Evolutionary conservation across 2,797 vertebrate genomes (phyloP), one percentile per base, ranked within the genome.

Genomic region (Crenuchus spilurus): DNA sequence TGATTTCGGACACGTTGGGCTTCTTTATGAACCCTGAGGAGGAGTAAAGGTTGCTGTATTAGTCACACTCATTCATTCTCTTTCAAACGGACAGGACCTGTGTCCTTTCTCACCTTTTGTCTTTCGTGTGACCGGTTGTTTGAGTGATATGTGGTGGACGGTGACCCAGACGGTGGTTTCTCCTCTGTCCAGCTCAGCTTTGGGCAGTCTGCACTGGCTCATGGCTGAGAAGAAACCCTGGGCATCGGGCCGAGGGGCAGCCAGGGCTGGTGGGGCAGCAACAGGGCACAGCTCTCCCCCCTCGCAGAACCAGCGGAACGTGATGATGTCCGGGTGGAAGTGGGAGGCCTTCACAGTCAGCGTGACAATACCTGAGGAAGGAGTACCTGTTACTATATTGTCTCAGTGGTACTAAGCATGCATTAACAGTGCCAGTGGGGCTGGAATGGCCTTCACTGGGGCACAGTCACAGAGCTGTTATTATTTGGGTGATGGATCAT

Each of bases 281-380:
- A 93, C 89, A 0, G 93, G 93, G 62, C 90, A 91, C 77, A 94
- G 89, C 82, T 94, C 93, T 0, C 91, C 87, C 0, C 92, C 92
- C 77, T 93, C 83, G 77, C 93, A 94, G 85, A 94, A 94, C 93
- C 93, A 94, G 51, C 93, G 93, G 83, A 94, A 93, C 6, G 92
- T 93, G 58, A 93, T 92, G 83, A 93, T 60, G 0, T 93, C 93
- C 0, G 93, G 93, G 76, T 94, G 92, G 79, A 94, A 94, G 55
- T 84, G 85, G 49, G 88, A 85, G 0, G 92, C 92, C 33, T 48
- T 70, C 0, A 89, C 88, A 0, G 90, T 91, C 87, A 94, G 76
- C 54, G 80, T 89, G 72, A 93, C 88, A 24, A 91, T 62, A 26
- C 91, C 92, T 93, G 83, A 31, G 64, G 49, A 52, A 8, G 14